Percentiles rank a stretch among this genome's conserved stretches.
These are phyloP conservation scores for Lepidocyrtinus sp. DNA, from an alignment of 2,888 invertebrate species.

Conservation along the genomic window DNA sequence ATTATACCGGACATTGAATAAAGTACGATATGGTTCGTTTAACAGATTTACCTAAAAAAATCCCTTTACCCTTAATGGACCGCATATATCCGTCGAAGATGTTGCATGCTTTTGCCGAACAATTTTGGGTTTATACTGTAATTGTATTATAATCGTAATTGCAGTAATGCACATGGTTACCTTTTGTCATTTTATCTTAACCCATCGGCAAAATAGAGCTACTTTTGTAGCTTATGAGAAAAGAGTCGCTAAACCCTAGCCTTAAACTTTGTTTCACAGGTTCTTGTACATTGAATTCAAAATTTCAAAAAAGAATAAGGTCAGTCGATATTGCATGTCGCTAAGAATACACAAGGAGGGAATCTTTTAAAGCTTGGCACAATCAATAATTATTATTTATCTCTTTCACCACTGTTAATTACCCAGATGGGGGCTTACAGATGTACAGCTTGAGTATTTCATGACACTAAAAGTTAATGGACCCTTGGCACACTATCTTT, in stretches of 20 bases:
- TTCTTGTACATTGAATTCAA: too few relatives aligned
- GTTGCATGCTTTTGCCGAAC: conserved; percentile 48
- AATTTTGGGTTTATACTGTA: conserved; percentile 28
- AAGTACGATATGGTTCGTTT: conserved; percentile 49
- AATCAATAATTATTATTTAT: not conserved
- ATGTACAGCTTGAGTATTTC: conserved; percentile 47
- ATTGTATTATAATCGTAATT: too few relatives aligned
- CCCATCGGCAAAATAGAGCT: too few relatives aligned
- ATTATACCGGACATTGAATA: conserved; percentile 14
- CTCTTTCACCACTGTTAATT: conserved; percentile 36
- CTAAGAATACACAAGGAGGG: too few relatives aligned
- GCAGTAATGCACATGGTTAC: too few relatives aligned
- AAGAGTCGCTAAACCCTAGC: too few relatives aligned
- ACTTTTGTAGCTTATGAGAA: too few relatives aligned
- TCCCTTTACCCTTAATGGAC: conserved; percentile 54
- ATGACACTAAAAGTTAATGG: conserved; percentile 54
- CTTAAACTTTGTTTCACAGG: too few relatives aligned
- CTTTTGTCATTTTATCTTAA: too few relatives aligned
- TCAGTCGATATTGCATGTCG: too few relatives aligned
- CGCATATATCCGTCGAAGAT: conserved; percentile 54
- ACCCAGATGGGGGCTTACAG: conserved; percentile 47
- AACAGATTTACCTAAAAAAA: conserved; percentile 51
- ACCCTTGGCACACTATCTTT: conserved; percentile 47
- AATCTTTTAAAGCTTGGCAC: not conserved
- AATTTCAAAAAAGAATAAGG: too few relatives aligned